Conservation (phyloP, 2,888 invertebrate genomes). For the Ornithoptera priamus region DNA sequence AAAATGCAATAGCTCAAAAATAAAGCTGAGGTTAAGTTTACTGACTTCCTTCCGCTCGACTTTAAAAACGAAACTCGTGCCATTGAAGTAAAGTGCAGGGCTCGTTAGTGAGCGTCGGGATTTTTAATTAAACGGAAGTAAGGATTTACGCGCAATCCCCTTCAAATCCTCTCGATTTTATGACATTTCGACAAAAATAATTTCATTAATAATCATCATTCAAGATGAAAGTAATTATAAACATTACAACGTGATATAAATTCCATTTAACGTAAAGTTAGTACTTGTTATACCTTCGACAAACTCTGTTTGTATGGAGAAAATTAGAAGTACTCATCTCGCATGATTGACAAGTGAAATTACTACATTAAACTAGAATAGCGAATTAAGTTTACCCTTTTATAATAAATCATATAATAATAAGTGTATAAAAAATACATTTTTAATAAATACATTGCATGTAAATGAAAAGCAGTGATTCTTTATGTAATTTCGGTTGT, state of each 20-base stretch:
- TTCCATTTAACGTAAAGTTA: background rate
- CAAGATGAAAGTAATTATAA: background rate
- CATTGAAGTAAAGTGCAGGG: slow-evolving; percentile 45
- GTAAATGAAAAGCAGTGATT: too few species aligned
- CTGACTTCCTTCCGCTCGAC: slow-evolving; percentile 25
- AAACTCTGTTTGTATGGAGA: background rate
- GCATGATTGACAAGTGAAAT: background rate
- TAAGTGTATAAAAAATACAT: too few species aligned
- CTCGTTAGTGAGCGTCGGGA: slow-evolving; percentile 57
- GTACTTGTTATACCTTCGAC: background rate
- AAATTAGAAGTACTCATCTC: background rate
- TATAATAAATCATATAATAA: too few species aligned
- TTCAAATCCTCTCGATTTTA: slow-evolving; percentile 34
- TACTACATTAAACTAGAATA: too few species aligned
- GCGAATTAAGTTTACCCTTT: too few species aligned
- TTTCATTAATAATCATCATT: background rate
- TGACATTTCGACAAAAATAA: slow-evolving; percentile 17
- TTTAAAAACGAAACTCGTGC: slow-evolving; percentile 29
- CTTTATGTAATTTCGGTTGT: too few species aligned
- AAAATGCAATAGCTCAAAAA: slow-evolving; percentile 27
- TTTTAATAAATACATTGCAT: too few species aligned
- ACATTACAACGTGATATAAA: background rate
- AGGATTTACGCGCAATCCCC: slow-evolving; percentile 40
- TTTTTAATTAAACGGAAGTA: slow-evolving; percentile 64
- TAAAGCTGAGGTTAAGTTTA: slow-evolving; percentile 26